Base-by-base conservation (phyloP, 1,140 invertebrate genomes). In the Anoplolepis gracilipes region DNA sequence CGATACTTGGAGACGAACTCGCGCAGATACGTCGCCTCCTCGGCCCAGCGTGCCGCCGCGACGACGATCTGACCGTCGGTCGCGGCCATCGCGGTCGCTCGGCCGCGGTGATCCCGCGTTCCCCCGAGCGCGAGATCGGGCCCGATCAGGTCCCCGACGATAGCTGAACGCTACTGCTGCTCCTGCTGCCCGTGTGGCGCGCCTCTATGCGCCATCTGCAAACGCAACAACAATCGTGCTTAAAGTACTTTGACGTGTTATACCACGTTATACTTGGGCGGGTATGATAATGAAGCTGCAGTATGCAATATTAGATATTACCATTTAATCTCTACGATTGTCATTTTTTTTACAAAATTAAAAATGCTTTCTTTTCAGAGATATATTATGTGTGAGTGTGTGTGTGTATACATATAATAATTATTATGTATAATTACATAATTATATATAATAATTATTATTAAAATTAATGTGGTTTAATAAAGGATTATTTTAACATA, bases 21-120 rank as follows among this genome's bases (percentile, higher is more conserved):
- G 86, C 97, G 96, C 25, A 98, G 95, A 90, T 97, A 97, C 85
- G 96, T 96, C 8, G 96, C 96, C 90, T 98, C 97, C 90, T 98
- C 97, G 69, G 97, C 96, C 97, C 98, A 99, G 90, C 97, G 96
- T 55, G 97, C 97, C 79, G 97, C 97, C 92, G 97, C 97, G 93
- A 97, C 96, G 92, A 97, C 96, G 92, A 98, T 97, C 95, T 98
- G 97, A 94, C 97, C 97, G 95, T 98, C 97, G 85, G 97, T 98
- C 94, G 97, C 97, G 95, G 97, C 97, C 97, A 98, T 97, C 88
- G 85, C 84, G 85, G 86, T 85, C 69, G 72, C 69, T 86, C 75
- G 84, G 59, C 42, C 57, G 30, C 53, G 42, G 78, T 70, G 59
- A 42, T 33, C 39, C 46, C 82, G 53, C 84, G 79, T 67, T 81